phyloP scores from a whole-genome alignment of 2,888 invertebrate genomes.

The Hydrotaea cyrtoneurina region DNA sequence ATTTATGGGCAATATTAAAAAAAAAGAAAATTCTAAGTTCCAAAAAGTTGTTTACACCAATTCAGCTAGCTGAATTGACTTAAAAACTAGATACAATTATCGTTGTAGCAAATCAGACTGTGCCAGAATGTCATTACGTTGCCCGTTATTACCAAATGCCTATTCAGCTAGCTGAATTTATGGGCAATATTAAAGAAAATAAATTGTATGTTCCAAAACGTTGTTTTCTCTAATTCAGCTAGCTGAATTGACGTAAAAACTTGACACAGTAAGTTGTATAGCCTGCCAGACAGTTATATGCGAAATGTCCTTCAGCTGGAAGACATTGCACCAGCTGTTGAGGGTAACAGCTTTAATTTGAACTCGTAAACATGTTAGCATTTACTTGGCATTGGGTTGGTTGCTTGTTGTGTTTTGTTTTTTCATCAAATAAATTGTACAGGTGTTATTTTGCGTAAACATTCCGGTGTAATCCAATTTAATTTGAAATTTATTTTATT shows the following conservation, averaged over 20 bases:
- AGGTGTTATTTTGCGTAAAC: constrained; percentile 24
- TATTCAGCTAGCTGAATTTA: constrained; percentile 10
- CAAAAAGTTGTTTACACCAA: background rate
- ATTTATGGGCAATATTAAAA: too few species aligned
- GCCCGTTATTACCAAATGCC: background rate
- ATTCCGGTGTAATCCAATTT: constrained; percentile 51
- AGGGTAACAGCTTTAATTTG: background rate
- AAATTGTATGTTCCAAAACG: background rate
- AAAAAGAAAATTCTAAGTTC: background rate
- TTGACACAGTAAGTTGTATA: background rate
- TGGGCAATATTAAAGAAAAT: background rate
- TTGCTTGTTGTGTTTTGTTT: background rate
- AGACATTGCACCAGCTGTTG: background rate
- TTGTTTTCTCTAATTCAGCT: background rate
- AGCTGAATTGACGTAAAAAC: background rate
- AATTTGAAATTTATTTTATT: constrained; percentile 57
- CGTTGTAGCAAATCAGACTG: too few species aligned
- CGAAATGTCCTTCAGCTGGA: constrained; percentile 26
- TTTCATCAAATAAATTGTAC: constrained; percentile 16
- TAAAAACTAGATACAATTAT: too few species aligned
- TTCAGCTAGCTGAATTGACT: too few species aligned
- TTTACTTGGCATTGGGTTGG: background rate
- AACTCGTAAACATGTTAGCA: background rate
- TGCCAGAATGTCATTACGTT: background rate
- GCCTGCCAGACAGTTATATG: background rate